Evolutionary conservation across 2,888 invertebrate species (phyloP), one percentile per base, ranked within the genome.

Genomic region (Lamproptera curius): DNA sequence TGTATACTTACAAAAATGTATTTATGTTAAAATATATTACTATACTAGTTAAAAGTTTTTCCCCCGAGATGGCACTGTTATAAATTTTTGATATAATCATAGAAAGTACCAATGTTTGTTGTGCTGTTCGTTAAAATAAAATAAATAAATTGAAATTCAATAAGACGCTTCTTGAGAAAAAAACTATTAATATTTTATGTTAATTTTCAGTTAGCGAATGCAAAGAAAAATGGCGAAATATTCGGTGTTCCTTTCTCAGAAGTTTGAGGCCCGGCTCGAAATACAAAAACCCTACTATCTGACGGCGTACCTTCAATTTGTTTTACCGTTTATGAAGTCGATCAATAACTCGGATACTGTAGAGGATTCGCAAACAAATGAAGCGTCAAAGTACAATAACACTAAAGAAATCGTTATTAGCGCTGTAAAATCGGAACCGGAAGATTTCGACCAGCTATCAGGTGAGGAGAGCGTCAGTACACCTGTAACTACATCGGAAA

Each of bases 181-280:
- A n/a, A n/a, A n/a, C n/a, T n/a, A n/a, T n/a, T n/a, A n/a, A n/a
- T n/a, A n/a, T n/a, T n/a, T n/a, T n/a, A n/a, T n/a, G n/a, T n/a
- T n/a, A n/a, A n/a, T 34, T 68, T 67, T 26, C 64, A 69, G 68
- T 69, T 1, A 57, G 52, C 26, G 68, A 68, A 36, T 65, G 65
- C 45, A 69, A 67, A 55, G 68, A 69, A 46, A 68, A 69, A 61
- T 69, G 68, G 68, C 55, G 67, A 9, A 68, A 68, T 23, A 69
- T 69, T 45, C 48, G 68, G 42, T 66, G 66, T 11, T 70, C 68
- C 0, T 67, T 64, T 45, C 46, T 70, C 5, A 61, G 67, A 42
- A 69, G 66, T 41, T 58, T 69, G 52, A 66, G 63, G 41, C 59
- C 57, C 0, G 60, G 53, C 15, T 49, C 50, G 2, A 70, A 64